Percentiles rank a stretch among this genome's conserved stretches.
Conservation (phyloP, 1,140 invertebrate species). For the Lineus longissimus region DNA sequence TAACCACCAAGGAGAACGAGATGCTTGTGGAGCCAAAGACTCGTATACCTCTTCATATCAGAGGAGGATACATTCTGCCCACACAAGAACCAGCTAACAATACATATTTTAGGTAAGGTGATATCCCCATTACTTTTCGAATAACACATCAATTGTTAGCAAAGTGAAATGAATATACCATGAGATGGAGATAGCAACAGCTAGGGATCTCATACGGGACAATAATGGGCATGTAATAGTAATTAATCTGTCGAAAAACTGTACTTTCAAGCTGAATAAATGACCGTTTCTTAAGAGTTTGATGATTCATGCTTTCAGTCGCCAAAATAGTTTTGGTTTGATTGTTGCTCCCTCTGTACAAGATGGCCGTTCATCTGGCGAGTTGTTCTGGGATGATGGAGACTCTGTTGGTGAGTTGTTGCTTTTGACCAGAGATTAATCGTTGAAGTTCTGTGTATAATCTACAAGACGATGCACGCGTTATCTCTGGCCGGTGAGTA, state of each 20-base stretch:
- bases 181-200: too few relatives aligned
- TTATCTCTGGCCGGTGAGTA: too few relatives aligned
- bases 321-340: conserved; percentile 39
- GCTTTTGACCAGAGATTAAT: too few relatives aligned
- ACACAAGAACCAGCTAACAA: conserved; percentile 44
- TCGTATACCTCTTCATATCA: conserved; percentile 47
- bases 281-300: too few relatives aligned
- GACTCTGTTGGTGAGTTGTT: conserved; percentile 31
- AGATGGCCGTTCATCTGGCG: conserved; percentile 31
- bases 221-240: neutral
- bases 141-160: too few relatives aligned
- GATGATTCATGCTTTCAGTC: conserved; percentile 29
- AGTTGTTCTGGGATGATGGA: conserved; percentile 51
- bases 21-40: conserved; percentile 13
- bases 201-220: too few relatives aligned
- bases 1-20: too few relatives aligned
- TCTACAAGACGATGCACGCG: too few relatives aligned
- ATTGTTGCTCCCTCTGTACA: conserved; percentile 43
- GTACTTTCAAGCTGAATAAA: neutral
- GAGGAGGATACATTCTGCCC: conserved; percentile 51
- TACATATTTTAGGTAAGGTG: conserved; percentile 11
- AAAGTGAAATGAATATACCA: too few relatives aligned
- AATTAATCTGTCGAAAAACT: neutral
- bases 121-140: too few relatives aligned
- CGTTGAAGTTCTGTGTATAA: too few relatives aligned